phyloP scores from a whole-genome alignment of 1,140 invertebrate species.

The Papilio polyxenes region DNA sequence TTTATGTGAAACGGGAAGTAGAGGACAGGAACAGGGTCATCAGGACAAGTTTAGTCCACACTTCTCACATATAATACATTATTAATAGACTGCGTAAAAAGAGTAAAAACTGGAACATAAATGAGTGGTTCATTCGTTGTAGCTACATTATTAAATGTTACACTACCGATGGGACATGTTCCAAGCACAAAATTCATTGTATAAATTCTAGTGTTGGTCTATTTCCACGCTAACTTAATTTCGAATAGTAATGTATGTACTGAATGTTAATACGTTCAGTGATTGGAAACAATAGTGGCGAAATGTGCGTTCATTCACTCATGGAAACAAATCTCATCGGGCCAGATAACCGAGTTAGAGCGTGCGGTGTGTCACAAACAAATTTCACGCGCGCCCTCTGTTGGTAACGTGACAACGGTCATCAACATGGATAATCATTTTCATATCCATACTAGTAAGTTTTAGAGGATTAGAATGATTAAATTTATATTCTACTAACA shows the following conservation, averaged over 20 bases:
- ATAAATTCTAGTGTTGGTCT: background rate
- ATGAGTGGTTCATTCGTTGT: no score
- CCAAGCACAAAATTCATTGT: background rate
- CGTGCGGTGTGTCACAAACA: slow-evolving; percentile 49
- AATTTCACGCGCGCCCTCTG: slow-evolving; percentile 36
- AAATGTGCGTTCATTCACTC: slow-evolving; percentile 35
- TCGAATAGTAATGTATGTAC: slow-evolving; percentile 7
- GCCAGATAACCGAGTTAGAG: slow-evolving; percentile 50
- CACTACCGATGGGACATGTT: background rate
- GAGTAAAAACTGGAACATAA: no score
- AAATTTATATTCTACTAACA: background rate
- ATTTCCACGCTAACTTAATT: slow-evolving; percentile 19
- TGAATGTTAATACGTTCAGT: slow-evolving; percentile 20
- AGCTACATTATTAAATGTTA: background rate
- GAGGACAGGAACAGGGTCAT: no score
- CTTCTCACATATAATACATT: no score
- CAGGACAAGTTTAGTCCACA: no score
- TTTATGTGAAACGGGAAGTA: no score
- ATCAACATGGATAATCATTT: slow-evolving; percentile 22
- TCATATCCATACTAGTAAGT: background rate
- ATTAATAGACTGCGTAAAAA: no score
- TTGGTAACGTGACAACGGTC: slow-evolving; percentile 32
- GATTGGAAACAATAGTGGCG: slow-evolving; percentile 34
- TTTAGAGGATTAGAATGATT: background rate
- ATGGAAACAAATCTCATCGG: slow-evolving; percentile 49